These are phyloP conservation scores for Gari tellinella DNA, from an alignment of 2,888 invertebrate species.

Conservation along the genomic window DNA sequence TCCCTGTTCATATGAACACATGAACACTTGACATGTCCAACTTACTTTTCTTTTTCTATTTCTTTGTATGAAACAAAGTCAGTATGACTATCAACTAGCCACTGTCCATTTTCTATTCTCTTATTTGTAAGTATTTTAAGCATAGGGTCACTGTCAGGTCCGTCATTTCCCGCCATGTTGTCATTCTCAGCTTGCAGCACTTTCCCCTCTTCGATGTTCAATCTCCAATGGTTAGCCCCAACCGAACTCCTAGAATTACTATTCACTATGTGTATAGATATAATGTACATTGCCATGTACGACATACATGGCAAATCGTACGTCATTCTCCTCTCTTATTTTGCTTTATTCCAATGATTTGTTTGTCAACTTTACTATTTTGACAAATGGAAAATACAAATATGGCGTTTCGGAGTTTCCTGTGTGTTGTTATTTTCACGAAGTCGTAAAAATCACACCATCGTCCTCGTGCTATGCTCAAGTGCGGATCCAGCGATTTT, in stretches of 20 bases:
- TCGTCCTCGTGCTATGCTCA: neutral
- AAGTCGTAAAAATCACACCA: neutral
- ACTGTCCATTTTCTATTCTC: constrained; percentile 69
- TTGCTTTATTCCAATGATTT: neutral
- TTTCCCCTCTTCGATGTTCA: constrained; percentile 91
- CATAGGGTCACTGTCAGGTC: constrained; percentile 64
- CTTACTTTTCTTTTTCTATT: constrained; percentile 7
- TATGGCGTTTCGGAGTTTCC: constrained; percentile 47
- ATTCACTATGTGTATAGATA: constrained; percentile 89
- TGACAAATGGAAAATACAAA: constrained; percentile 46
- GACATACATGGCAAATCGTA: constrained; percentile 82
- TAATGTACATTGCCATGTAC: constrained; percentile 89
- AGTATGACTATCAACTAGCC: constrained; percentile 59
- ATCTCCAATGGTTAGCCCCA: constrained; percentile 93
- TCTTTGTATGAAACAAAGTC: constrained; percentile 37
- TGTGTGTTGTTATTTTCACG: constrained; percentile 13
- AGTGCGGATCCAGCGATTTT: no score
- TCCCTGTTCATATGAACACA: no score
- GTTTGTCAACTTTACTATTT: constrained; percentile 15
- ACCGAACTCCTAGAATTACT: constrained; percentile 93
- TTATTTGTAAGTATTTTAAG: constrained; percentile 79
- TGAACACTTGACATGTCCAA: no score
- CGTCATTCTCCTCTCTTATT: constrained; percentile 66
- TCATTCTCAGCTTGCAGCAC: constrained; percentile 76
- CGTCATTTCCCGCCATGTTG: constrained; percentile 35